A percentile compares a stretch with the other conserved stretches of the same genome.
Conservation (phyloP, 1,140 invertebrate genomes). For the Oppia nitens region DNA sequence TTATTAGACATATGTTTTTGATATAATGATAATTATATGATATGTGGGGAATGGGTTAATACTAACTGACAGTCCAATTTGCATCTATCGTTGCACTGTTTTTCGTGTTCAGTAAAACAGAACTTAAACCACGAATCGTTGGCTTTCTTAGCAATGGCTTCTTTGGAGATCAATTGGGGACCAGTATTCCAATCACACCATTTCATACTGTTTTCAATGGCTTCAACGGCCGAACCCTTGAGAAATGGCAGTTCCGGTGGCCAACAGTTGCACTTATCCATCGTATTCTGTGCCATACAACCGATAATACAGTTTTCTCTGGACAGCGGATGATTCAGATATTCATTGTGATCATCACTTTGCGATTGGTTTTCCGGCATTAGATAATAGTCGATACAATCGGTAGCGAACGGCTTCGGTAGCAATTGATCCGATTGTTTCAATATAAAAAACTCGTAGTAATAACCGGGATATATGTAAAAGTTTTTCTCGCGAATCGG, state of each 20-base stretch:
- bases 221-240: background rate
- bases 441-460: slow-evolving; percentile 7
- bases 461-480: slow-evolving; percentile 5
- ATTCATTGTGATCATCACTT: background rate
- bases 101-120: slow-evolving; percentile 4
- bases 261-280: slow-evolving; percentile 17
- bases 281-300: slow-evolving; percentile 7
- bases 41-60: no score
- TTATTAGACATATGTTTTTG: no score
- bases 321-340: background rate
- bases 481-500: background rate
- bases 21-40: no score
- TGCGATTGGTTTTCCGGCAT: background rate
- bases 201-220: background rate
- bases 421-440: slow-evolving; percentile 16
- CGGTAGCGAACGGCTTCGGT: slow-evolving; percentile 17
- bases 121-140: slow-evolving; percentile 3
- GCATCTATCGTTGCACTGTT: background rate
- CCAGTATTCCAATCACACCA: slow-evolving; percentile 7
- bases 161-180: background rate
- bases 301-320: slow-evolving; percentile 8
- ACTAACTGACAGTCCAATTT: slow-evolving; percentile 12
- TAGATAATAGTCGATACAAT: slow-evolving; percentile 16
- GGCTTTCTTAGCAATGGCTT: background rate
- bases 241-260: slow-evolving; percentile 17